These are phyloP conservation scores for Chondrosia reniformis DNA, from an alignment of 37 sponge, comb jelly and placozoan genomes.

Conservation along the genomic window DNA sequence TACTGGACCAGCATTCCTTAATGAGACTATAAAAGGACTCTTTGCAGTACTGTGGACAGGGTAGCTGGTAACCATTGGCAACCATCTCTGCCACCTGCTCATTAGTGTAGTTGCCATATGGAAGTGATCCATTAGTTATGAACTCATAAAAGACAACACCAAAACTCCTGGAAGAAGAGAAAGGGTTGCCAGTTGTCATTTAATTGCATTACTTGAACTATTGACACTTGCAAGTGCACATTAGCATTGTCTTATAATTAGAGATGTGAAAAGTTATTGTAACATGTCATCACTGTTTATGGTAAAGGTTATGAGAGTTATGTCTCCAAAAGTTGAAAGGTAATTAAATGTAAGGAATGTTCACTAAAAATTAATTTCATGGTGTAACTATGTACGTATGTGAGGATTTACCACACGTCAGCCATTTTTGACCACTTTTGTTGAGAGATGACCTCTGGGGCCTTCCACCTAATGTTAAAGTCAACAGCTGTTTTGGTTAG, in stretches of 20 bases:
- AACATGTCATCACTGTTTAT: too few species aligned
- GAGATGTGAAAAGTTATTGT: too few species aligned
- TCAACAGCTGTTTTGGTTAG: neutral
- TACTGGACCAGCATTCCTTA: slow-evolving; percentile 53
- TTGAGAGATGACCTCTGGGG: slow-evolving; percentile 51
- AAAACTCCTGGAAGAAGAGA: slow-evolving; percentile 45
- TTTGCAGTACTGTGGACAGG: slow-evolving; percentile 40
- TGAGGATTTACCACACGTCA: slow-evolving; percentile 63
- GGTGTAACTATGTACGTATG: too few species aligned
- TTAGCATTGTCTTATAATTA: too few species aligned
- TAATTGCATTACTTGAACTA: too few species aligned
- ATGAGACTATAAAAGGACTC: slow-evolving; percentile 40
- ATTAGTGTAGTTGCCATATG: slow-evolving; percentile 58
- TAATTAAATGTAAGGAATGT: too few species aligned
- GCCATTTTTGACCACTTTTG: slow-evolving; percentile 36
- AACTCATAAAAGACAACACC: slow-evolving; percentile 69
- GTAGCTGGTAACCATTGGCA: slow-evolving; percentile 56
- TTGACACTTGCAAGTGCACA: too few species aligned
- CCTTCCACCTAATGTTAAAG: slow-evolving; percentile 67
- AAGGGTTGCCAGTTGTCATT: too few species aligned
- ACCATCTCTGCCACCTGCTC: slow-evolving; percentile 48
- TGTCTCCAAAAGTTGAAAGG: too few species aligned
- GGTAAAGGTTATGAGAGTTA: too few species aligned
- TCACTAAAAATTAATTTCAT: too few species aligned
- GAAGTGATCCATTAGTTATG: slow-evolving; percentile 47